Percentiles rank a stretch among this genome's conserved stretches.
These are phyloP conservation scores for Catocala sponsa DNA, from an alignment of 2,888 invertebrate genomes.

Conservation along the genomic window DNA sequence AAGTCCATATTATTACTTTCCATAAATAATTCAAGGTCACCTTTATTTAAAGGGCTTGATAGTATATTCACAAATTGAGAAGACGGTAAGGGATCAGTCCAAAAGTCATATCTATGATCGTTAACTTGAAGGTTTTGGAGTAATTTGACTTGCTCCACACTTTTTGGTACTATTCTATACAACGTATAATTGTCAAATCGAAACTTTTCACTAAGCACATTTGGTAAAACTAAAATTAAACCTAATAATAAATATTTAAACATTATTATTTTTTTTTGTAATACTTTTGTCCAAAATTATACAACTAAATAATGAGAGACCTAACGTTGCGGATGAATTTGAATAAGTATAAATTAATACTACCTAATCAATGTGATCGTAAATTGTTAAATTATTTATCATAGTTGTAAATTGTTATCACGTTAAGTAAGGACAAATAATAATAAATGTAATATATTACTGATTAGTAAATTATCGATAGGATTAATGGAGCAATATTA, in stretches of 20 bases:
- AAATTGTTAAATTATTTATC: conserved; percentile 1
- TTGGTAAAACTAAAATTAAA: conserved; percentile 26
- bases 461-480: too few species aligned
- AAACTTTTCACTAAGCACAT: conserved; percentile 54
- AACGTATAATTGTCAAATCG: conserved; percentile 73
- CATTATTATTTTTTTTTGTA: conserved; percentile 33
- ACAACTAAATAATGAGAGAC: not conserved
- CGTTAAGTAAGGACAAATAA: not conserved
- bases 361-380: not conserved
- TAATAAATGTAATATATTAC: not conserved
- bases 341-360: conserved; percentile 5
- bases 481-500: too few species aligned
- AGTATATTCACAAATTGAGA: conserved; percentile 69
- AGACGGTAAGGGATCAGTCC: conserved; percentile 62
- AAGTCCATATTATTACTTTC: conserved; percentile 64
- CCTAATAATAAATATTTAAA: conserved; percentile 27
- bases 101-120: conserved; percentile 73
- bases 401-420: not conserved
- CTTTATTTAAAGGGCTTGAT: conserved; percentile 67
- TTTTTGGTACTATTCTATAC: conserved; percentile 82
- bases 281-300: not conserved
- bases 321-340: not conserved
- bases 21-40: conserved; percentile 63
- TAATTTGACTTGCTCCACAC: conserved; percentile 73
- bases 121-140: conserved; percentile 75